Evolutionary conservation across 2,888 invertebrate species (phyloP).

Genomic region (Onthophagus sagittarius): DNA sequence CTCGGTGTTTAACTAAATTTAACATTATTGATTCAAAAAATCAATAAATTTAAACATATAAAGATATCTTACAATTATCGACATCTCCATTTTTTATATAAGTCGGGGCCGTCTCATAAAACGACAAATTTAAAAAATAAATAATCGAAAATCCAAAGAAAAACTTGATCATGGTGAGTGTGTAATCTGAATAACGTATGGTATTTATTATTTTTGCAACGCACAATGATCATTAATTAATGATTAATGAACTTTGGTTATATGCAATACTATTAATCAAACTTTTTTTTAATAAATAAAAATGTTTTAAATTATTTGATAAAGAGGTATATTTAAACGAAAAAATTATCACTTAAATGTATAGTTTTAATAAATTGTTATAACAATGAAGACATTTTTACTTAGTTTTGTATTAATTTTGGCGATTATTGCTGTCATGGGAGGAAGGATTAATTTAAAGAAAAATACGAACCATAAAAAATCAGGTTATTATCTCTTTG

Average conservation of each 20-base stretch:
- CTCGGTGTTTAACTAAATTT: neutral
- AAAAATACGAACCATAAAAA: too few relatives aligned
- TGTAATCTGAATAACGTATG: neutral
- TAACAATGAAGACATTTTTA: too few relatives aligned
- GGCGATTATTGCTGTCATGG: too few relatives aligned
- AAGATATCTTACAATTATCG: neutral
- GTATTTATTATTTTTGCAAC: neutral
- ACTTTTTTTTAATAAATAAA: neutral
- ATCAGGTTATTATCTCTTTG: too few relatives aligned
- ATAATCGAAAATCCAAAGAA: neutral
- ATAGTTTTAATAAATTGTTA: too few relatives aligned
- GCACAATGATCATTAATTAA: neutral
- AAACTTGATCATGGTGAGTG: neutral
- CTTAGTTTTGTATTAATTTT: too few relatives aligned
- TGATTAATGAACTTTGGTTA: neutral
- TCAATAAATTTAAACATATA: neutral
- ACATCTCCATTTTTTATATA: neutral
- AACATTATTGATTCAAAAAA: neutral
- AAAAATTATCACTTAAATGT: too few relatives aligned
- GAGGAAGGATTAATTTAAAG: too few relatives aligned
- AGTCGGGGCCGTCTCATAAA: neutral
- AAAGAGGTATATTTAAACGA: too few relatives aligned
- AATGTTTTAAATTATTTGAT: too few relatives aligned
- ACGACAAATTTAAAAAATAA: neutral
- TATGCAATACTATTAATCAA: neutral